These are phyloP conservation scores for Meriones psammophilus DNA, from an alignment of 2,797 vertebrate species.

Conservation along the genomic window DNA sequence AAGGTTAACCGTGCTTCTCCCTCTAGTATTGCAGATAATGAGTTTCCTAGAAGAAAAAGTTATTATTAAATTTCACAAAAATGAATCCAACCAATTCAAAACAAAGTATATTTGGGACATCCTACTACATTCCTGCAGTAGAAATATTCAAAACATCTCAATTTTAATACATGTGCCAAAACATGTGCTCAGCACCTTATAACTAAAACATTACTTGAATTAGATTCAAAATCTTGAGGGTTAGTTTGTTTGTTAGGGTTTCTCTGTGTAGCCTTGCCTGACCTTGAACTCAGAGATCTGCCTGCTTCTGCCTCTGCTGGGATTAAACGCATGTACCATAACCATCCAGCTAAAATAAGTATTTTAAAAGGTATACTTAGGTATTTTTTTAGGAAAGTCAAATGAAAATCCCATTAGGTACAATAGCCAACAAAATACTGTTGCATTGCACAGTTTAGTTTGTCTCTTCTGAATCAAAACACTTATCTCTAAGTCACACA, in stretches of 20 bases:
- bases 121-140: background rate
- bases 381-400: conserved; percentile 23
- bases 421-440: conserved; percentile 23
- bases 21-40: conserved; percentile 97
- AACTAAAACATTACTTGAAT: conserved; percentile 10
- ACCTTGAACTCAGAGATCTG: background rate
- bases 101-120: conserved; percentile 45
- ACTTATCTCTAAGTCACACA: conserved; percentile 29
- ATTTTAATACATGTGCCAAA: background rate
- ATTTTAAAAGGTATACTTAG: conserved; percentile 39
- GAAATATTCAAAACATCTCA: conserved; percentile 44
- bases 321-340: background rate
- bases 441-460: conserved; percentile 16
- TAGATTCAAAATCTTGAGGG: conserved; percentile 13
- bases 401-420: conserved; percentile 11
- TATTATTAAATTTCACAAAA: conserved; percentile 66
- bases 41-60: conserved; percentile 93
- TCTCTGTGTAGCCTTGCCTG: background rate
- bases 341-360: background rate
- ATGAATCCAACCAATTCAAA: conserved; percentile 53
- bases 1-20: conserved; percentile 97
- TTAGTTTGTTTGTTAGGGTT: background rate
- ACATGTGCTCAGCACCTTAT: background rate
- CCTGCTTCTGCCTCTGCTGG: background rate
- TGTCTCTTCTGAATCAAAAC: conserved; percentile 49